Evolutionary conservation across 1,140 invertebrate genomes (phyloP).

Genomic region (Drosophila guanche): DNA sequence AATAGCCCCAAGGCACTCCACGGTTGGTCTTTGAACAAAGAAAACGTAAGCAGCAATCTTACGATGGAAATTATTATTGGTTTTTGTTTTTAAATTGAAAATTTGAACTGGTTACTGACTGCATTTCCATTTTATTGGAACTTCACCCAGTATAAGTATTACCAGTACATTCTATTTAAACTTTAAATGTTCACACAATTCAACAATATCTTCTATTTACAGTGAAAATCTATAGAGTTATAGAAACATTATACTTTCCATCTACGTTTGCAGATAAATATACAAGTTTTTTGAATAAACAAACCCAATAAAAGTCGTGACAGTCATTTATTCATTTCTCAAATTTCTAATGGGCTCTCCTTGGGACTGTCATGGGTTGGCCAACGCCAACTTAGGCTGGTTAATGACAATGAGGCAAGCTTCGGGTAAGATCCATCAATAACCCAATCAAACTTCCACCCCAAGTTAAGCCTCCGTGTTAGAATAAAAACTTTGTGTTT

Average conservation of each 20-base stretch:
- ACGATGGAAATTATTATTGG: slow-evolving; percentile 34
- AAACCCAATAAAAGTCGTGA: slow-evolving; percentile 7
- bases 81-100: slow-evolving; percentile 36
- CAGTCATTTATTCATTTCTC: slow-evolving; percentile 29
- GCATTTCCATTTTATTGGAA: not conserved
- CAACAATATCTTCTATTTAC: too few relatives aligned
- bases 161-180: too few relatives aligned
- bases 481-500: slow-evolving; percentile 36
- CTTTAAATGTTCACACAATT: too few relatives aligned
- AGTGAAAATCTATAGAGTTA: too few relatives aligned
- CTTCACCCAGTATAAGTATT: too few relatives aligned
- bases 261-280: slow-evolving; percentile 16
- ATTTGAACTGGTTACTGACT: slow-evolving; percentile 38
- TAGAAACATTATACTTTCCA: slow-evolving; percentile 31
- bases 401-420: slow-evolving; percentile 54
- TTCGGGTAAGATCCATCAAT: slow-evolving; percentile 52
- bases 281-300: not conserved
- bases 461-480: slow-evolving; percentile 17
- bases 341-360: slow-evolving; percentile 38
- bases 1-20: slow-evolving; percentile 16
- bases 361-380: slow-evolving; percentile 16
- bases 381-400: slow-evolving; percentile 27
- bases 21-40: slow-evolving; percentile 26
- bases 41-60: slow-evolving; percentile 22
- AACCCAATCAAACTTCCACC: slow-evolving; percentile 31